phyloP scores from a whole-genome alignment of 1,140 invertebrate genomes.

The Charaxes varanes region DNA sequence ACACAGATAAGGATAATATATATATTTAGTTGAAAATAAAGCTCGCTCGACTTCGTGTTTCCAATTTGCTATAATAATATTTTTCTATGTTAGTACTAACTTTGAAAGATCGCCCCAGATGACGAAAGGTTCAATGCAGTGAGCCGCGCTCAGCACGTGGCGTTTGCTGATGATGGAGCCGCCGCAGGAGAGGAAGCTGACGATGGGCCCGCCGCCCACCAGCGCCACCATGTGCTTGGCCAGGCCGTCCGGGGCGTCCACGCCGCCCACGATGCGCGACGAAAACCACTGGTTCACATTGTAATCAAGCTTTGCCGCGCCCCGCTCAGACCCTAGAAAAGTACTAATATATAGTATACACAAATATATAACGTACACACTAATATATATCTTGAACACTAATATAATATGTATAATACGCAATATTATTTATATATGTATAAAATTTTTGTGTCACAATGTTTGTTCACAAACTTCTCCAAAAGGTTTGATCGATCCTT shows the following conservation, averaged over 20 bases:
- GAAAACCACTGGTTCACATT: constrained; percentile 1
- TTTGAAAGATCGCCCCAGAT: constrained; percentile 17
- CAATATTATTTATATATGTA: too few species aligned
- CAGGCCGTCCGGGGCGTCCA: constrained; percentile 26
- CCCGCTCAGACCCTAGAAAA: constrained; percentile 1
- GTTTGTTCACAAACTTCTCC: too few species aligned
- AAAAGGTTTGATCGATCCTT: too few species aligned
- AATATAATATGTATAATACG: too few species aligned
- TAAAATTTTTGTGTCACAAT: too few species aligned
- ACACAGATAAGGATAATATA: too few species aligned
- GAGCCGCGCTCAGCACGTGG: constrained; percentile 36
- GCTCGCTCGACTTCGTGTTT: too few species aligned
- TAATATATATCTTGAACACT: too few species aligned
- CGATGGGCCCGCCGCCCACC: constrained; percentile 16
- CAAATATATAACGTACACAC: too few species aligned
- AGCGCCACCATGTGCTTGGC: constrained; percentile 39
- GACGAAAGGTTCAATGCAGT: constrained; percentile 33
- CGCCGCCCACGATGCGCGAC: constrained; percentile 41
- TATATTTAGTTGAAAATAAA: too few species aligned
- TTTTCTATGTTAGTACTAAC: constrained; percentile 27
- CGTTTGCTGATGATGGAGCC: constrained; percentile 29
- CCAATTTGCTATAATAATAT: too few species aligned
- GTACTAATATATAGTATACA: background rate
- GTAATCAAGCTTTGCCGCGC: background rate
- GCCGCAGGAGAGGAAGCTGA: constrained; percentile 30